Percentiles rank a stretch among this genome's conserved stretches.
Evolutionary conservation across 2,797 vertebrate genomes (phyloP).

Genomic region (Cyclopterus lumpus): DNA sequence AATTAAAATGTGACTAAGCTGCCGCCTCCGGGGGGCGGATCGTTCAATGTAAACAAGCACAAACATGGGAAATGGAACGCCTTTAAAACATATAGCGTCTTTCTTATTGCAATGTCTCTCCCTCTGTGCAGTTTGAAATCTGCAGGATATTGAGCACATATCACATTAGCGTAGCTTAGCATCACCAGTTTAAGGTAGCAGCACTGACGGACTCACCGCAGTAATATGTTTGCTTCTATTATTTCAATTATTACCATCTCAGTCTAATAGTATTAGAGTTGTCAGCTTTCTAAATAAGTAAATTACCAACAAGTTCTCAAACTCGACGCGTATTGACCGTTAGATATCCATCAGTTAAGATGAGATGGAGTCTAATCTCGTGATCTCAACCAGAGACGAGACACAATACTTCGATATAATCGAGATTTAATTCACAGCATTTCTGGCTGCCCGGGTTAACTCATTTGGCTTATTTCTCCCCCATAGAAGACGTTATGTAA

Average conservation of each 20-base stretch:
- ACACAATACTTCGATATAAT: not conserved
- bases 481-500: not conserved
- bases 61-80: not conserved
- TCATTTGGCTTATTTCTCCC: not conserved
- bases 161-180: not conserved
- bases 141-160: not conserved
- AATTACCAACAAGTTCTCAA: not conserved
- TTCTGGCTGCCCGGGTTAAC: not conserved
- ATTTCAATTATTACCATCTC: not conserved
- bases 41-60: not conserved
- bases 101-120: too few species aligned
- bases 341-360: too few species aligned
- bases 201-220: too few species aligned
- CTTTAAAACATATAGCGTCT: not conserved
- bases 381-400: not conserved
- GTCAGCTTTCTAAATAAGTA: not conserved
- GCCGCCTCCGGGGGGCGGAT: conserved; percentile 3
- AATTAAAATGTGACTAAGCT: conserved; percentile 1
- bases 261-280: not conserved
- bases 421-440: not conserved
- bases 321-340: too few species aligned
- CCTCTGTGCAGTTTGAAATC: not conserved
- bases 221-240: not conserved
- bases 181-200: not conserved
- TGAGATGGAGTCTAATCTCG: not conserved